Conservation (phyloP, 1,140 invertebrate species). For the Brachionus plicatilis region DNA sequence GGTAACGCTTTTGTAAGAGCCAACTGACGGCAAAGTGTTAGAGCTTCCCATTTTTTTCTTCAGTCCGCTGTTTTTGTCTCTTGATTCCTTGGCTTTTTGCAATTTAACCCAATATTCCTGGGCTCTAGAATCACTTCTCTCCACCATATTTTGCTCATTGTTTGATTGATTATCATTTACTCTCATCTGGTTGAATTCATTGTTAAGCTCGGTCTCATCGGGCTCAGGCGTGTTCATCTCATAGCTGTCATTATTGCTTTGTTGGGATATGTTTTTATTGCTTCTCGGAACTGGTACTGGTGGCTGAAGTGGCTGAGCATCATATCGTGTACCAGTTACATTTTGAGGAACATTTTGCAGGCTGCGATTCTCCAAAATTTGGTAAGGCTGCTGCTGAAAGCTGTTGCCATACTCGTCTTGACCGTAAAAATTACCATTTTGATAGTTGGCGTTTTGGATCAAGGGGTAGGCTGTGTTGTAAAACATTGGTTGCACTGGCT, state of each 20-base stretch:
- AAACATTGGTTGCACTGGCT: constrained; percentile 13
- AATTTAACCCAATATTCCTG: constrained; percentile 36
- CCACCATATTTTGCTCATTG: background rate
- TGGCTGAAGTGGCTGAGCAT: constrained; percentile 29
- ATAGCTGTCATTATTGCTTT: constrained; percentile 12
- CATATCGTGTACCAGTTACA: constrained; percentile 13
- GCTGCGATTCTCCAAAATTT: constrained; percentile 3
- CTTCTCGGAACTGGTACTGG: background rate
- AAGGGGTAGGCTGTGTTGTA: constrained; percentile 14
- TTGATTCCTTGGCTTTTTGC: background rate
- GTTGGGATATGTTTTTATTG: background rate
- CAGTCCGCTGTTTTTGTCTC: constrained; percentile 6
- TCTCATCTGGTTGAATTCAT: background rate
- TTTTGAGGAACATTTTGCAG: background rate
- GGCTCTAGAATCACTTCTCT: background rate
- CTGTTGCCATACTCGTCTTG: background rate
- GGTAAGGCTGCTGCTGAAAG: constrained; percentile 21
- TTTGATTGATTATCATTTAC: background rate
- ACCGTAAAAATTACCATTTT: background rate
- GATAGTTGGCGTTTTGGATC: background rate
- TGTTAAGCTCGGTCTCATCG: background rate
- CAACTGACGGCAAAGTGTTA: background rate
- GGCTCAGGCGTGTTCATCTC: background rate
- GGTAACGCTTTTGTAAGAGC: background rate
- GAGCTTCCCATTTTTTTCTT: constrained; percentile 18